Evolutionary conservation across 2,797 vertebrate genomes (phyloP).

Genomic region (Lacerta agilis): DNA sequence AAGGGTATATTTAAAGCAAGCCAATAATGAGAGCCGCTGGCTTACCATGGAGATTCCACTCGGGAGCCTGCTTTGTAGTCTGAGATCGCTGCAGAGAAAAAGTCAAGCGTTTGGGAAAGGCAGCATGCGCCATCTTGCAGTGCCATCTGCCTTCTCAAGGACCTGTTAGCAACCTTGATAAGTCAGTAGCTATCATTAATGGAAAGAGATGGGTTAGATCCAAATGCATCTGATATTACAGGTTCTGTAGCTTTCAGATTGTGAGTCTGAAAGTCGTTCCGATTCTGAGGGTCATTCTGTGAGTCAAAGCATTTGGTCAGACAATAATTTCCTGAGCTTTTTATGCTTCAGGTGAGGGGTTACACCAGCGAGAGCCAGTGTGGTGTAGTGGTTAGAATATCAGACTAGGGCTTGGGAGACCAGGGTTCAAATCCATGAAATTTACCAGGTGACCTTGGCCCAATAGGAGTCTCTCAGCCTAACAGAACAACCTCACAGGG

Average conservation of each 20-base stretch:
- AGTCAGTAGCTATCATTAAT: neutral
- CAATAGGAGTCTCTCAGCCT: no score
- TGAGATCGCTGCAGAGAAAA: neutral
- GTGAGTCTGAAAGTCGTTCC: neutral
- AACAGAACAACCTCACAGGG: no score
- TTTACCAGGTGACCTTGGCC: no score
- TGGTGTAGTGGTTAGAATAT: no score
- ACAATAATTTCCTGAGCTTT: neutral
- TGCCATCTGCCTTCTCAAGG: neutral
- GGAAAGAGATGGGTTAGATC: neutral
- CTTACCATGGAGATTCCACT: constrained; percentile 30
- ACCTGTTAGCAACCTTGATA: neutral
- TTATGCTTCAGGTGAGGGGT: no score
- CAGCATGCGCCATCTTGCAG: neutral
- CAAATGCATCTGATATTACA: neutral
- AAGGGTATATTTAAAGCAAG: constrained; percentile 38
- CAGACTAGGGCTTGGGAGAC: no score
- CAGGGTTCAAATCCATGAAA: no score
- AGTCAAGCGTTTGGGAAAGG: neutral
- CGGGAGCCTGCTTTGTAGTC: neutral
- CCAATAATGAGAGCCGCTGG: neutral
- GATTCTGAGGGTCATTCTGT: neutral
- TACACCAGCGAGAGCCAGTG: no score
- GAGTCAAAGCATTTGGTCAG: neutral
- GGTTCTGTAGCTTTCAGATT: neutral